Evolutionary conservation across 1,140 invertebrate genomes (phyloP), one percentile per base, ranked within the genome.

Genomic region (Mylabris phalerata): DNA sequence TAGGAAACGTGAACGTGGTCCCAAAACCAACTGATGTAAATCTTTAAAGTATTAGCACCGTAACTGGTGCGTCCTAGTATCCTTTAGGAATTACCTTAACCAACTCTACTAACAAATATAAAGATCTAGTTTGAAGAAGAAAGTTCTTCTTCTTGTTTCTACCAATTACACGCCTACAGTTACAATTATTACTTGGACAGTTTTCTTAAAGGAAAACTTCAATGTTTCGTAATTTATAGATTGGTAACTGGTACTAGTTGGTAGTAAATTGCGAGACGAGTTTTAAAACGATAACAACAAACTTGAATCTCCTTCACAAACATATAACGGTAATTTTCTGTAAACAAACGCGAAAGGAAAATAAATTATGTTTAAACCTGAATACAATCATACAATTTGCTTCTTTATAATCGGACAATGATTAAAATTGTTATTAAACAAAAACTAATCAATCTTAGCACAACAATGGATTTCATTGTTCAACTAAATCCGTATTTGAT

Each of bases 171-270:
- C 61, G 65, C 65, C 60, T 65, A 59, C 63, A 61, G 50, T 60
- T 52, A 60, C 65, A 67, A 67, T 67, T 67, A 67, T 67, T 65
- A 65, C 65, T 65, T 65, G 58, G 65, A 63, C 65, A 67, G 65
- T 67, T 67, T 43, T 32, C 32, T 32, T 5, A 32, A 1, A 54
- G 38, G 60, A 63, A 67, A 65, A 67, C 59, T 62, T 67, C 65
- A 65, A 67, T 67, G 65, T 67, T 65, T 65, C 54, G 63, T 60
- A 65, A 67, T 67, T 67, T 67, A 67, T 67, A 60, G 60, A 43
- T 57, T 54, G 55, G 64, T 65, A 61, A 63, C 61, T 65, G 48
- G 42, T 61, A 64, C 59, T 63, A 61, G 4, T 4, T 7, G 32
- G 32, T 32, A 32, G 7, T 32, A 32, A 32, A 32, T 32, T 32